Conservation (phyloP, 2,113 vertebrate species). For the Condylura cristata region DNA sequence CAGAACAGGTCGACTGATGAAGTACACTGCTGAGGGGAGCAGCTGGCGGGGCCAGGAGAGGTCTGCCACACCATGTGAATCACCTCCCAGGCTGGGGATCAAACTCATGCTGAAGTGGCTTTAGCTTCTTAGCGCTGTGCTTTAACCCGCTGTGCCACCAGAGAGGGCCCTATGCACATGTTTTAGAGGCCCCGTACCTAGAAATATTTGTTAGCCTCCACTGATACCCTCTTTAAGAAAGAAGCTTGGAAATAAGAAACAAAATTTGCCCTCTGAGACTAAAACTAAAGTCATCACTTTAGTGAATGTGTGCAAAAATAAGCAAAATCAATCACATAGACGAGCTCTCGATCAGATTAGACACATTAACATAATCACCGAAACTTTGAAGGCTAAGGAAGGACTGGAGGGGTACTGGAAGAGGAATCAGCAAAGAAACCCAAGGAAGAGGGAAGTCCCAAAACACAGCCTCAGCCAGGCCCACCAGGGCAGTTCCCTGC, state of each 20-base stretch:
- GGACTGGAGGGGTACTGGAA: background rate
- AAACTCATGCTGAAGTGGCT: too few species aligned
- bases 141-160: too few species aligned
- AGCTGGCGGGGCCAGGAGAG: too few species aligned
- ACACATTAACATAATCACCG: background rate
- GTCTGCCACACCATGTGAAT: too few species aligned
- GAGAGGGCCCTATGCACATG: too few species aligned
- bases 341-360: background rate
- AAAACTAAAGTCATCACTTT: slow-evolving; percentile 21
- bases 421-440: background rate
- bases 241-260: background rate
- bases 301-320: slow-evolving; percentile 3
- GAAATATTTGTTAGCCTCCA: background rate
- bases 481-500: background rate
- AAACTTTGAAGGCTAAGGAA: background rate
- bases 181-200: background rate
- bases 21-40: too few species aligned
- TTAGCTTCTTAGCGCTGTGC: too few species aligned
- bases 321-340: background rate
- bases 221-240: background rate
- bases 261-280: background rate
- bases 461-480: too few species aligned
- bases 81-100: too few species aligned
- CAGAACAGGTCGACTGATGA: too few species aligned
- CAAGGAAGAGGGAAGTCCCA: background rate